Percentiles rank a stretch among this genome's conserved stretches.
Conservation (phyloP, 1,140 invertebrate genomes). For the Hyphantria cunea region DNA sequence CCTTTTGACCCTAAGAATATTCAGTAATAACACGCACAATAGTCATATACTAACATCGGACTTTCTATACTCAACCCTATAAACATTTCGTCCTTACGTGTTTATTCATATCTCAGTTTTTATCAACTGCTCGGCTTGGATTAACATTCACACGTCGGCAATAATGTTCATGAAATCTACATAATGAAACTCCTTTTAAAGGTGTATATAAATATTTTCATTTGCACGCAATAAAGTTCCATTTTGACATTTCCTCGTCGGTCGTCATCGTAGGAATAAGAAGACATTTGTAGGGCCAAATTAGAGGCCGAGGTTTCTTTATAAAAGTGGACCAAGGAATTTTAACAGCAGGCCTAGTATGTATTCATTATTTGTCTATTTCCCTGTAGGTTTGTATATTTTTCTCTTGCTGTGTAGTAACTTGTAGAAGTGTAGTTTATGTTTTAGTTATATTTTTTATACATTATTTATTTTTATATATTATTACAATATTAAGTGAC, state of each 20-base stretch:
- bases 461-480: no score
- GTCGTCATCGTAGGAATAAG: constrained; percentile 44
- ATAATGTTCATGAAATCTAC: no score
- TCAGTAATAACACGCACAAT: no score
- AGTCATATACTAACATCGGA: no score
- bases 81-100: no score
- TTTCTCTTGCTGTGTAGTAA: constrained; percentile 28
- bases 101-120: no score
- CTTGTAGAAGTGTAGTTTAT: constrained; percentile 7
- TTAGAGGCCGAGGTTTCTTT: constrained; percentile 57
- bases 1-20: no score
- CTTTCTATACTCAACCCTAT: no score
- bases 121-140: no score
- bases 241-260: neutral
- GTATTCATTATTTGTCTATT: constrained; percentile 61
- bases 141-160: no score
- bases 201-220: constrained; percentile 22
- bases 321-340: constrained; percentile 58
- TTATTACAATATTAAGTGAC: no score
- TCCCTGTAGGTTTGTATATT: constrained; percentile 44
- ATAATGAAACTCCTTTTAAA: neutral
- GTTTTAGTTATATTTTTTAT: no score
- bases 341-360: constrained; percentile 57
- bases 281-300: constrained; percentile 59
- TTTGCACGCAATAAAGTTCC: constrained; percentile 38